phyloP scores from a whole-genome alignment of 2,888 invertebrate species.

The Cephus rjabovi region DNA sequence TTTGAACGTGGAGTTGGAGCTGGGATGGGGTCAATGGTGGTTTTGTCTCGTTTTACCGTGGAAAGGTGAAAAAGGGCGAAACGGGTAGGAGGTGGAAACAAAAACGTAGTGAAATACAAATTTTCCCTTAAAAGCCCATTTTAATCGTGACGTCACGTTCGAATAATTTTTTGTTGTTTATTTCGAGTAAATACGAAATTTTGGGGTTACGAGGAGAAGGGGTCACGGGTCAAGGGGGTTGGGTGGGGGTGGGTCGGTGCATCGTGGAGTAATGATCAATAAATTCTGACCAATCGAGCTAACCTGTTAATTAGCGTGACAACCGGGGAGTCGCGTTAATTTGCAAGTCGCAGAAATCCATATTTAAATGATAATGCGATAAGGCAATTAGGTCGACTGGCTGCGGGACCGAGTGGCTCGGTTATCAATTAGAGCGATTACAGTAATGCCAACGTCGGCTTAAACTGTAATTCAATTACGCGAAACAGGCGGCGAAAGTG shows the following conservation, averaged over 20 bases:
- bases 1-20: not conserved
- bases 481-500: conserved; percentile 30
- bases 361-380: conserved; percentile 49
- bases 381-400: conserved; percentile 21
- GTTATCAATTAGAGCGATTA: conserved; percentile 60
- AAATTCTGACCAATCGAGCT: conserved; percentile 27
- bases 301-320: conserved; percentile 57
- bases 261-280: not conserved
- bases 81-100: not conserved
- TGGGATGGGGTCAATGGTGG: not conserved
- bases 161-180: no score
- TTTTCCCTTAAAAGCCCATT: not conserved
- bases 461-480: conserved; percentile 57
- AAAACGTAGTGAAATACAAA: not conserved
- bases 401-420: conserved; percentile 39
- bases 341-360: conserved; percentile 42
- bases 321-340: conserved; percentile 54
- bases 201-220: no score
- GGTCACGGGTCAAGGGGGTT: no score
- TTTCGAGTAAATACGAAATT: not conserved
- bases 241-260: not conserved
- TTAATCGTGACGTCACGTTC: not conserved
- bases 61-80: no score
- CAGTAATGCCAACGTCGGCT: conserved; percentile 48
- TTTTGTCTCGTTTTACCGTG: not conserved